Evolutionary conservation across 1,140 invertebrate genomes (phyloP).

Genomic region (Pseudomyrmex concolor): DNA sequence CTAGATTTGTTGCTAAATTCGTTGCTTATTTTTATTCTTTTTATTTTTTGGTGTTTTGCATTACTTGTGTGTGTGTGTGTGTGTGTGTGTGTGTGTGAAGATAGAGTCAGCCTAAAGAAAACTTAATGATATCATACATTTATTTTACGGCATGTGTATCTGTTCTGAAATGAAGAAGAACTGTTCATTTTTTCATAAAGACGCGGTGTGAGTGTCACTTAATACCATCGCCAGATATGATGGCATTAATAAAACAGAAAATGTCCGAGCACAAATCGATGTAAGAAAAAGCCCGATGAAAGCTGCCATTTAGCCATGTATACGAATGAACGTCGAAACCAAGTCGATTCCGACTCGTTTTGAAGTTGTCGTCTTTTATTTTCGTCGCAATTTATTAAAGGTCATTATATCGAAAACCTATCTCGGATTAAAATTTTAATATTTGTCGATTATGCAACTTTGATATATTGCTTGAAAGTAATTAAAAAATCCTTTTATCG

Average conservation of each 20-base stretch:
- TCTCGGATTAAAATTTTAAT: conserved; percentile 29
- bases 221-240: conserved; percentile 1
- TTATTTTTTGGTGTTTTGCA: no score
- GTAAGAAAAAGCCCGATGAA: conserved; percentile 31
- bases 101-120: background rate
- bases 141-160: conserved; percentile 37
- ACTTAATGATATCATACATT: conserved; percentile 18
- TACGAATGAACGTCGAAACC: conserved; percentile 25
- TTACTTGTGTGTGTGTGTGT: no score
- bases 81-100: background rate
- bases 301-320: conserved; percentile 26
- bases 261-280: background rate
- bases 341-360: background rate
- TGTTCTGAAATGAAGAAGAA: conserved; percentile 7
- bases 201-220: background rate
- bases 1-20: no score
- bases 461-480: conserved; percentile 1
- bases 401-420: background rate
- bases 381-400: conserved; percentile 21
- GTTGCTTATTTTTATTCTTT: no score
- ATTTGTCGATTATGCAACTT: background rate
- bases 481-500: background rate
- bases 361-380: conserved; percentile 1
- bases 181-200: conserved; percentile 33
- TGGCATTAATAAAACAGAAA: conserved; percentile 46